A percentile compares a stretch with the other conserved stretches of the same genome.
phyloP scores from a whole-genome alignment of 2,797 vertebrate species.

The Rhinatrema bivittatum region DNA sequence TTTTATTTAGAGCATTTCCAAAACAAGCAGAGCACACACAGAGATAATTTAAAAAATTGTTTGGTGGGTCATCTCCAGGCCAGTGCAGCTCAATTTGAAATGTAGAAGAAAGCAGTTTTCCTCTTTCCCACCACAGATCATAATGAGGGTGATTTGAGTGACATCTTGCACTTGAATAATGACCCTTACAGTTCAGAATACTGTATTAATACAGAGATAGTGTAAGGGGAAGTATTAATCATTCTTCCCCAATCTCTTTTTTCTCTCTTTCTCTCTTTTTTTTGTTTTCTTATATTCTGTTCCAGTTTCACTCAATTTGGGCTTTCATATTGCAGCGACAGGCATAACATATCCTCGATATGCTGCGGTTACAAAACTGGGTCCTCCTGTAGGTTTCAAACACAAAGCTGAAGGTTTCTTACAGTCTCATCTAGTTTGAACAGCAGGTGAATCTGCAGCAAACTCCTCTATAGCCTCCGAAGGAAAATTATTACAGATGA shows the following conservation, averaged over 20 bases:
- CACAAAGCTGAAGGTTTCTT: constrained; percentile 56
- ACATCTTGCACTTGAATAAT: constrained; percentile 63
- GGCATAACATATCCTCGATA: constrained; percentile 42
- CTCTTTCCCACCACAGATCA: constrained; percentile 32
- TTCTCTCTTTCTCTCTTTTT: not conserved
- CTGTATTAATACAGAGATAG: constrained; percentile 2
- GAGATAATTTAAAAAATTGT: constrained; percentile 61
- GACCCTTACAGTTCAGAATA: constrained; percentile 25
- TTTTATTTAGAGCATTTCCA: constrained; percentile 71
- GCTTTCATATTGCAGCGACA: constrained; percentile 12
- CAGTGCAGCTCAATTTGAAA: constrained; percentile 53
- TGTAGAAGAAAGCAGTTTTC: constrained; percentile 48
- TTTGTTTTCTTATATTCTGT: constrained; percentile 5
- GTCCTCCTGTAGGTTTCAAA: constrained; percentile 43
- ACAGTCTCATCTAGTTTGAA: constrained; percentile 32
- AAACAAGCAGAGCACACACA: constrained; percentile 56
- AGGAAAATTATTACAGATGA: constrained; percentile 46
- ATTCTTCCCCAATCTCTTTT: constrained; percentile 38
- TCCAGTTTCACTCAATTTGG: constrained; percentile 48
- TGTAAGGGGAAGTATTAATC: constrained; percentile 42
- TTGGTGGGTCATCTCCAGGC: constrained; percentile 57
- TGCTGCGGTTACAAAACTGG: constrained; percentile 46
- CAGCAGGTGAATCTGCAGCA: constrained; percentile 40
- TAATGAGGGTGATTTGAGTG: constrained; percentile 51
- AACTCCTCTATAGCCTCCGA: constrained; percentile 30